Evolutionary conservation across 2,888 invertebrate genomes (phyloP).

Genomic region (Chironomus tentans): DNA sequence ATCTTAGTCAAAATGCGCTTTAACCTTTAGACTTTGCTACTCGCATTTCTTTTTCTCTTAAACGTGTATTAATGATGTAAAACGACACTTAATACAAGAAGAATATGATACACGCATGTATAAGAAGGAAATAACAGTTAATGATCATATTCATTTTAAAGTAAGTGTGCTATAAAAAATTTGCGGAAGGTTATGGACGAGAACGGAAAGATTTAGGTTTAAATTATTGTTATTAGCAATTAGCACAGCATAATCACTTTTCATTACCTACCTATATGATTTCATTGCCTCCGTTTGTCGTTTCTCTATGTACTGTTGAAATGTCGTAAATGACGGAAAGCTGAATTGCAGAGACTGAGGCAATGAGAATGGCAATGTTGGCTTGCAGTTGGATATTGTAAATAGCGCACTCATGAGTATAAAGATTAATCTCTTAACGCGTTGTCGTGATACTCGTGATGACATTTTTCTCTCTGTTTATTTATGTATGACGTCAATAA

Average conservation of each 20-base stretch:
- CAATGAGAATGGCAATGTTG: slow-evolving; percentile 37
- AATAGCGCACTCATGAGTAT: slow-evolving; percentile 35
- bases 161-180: not conserved
- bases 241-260: not conserved
- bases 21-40: too few relatives aligned
- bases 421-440: slow-evolving; percentile 36
- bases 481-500: not conserved
- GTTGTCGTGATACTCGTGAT: slow-evolving; percentile 34
- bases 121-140: not conserved
- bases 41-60: not conserved
- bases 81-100: not conserved
- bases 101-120: not conserved
- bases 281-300: slow-evolving; percentile 40
- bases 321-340: slow-evolving; percentile 37
- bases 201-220: not conserved
- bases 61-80: not conserved
- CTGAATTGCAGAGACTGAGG: slow-evolving; percentile 25
- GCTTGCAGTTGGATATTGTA: slow-evolving; percentile 39
- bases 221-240: not conserved
- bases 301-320: slow-evolving; percentile 40
- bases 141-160: not conserved
- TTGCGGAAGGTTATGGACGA: slow-evolving; percentile 7
- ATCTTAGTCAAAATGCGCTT: too few relatives aligned
- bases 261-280: slow-evolving; percentile 40
- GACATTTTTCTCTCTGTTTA: slow-evolving; percentile 28